These are phyloP conservation scores for Hydriomena furcata DNA, from an alignment of 2,888 invertebrate genomes.

Conservation along the genomic window DNA sequence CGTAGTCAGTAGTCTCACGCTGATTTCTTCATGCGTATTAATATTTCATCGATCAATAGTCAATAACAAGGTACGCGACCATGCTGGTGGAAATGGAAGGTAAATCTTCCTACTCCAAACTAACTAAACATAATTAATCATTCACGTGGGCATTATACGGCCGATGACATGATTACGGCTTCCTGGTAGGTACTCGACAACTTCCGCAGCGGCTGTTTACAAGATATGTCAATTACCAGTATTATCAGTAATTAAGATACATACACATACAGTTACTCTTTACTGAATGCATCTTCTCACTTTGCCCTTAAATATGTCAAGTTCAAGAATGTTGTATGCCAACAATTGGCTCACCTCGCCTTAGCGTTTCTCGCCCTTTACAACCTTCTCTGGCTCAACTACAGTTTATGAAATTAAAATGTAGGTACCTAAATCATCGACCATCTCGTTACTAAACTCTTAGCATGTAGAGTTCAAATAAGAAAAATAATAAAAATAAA, in stretches of 20 bases:
- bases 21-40: no score
- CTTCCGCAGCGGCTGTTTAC: slow-evolving; percentile 15
- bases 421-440: no score
- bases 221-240: slow-evolving; percentile 5
- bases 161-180: slow-evolving; percentile 11
- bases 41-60: not conserved
- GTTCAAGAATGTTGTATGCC: not conserved
- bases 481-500: no score
- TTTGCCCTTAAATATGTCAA: not conserved
- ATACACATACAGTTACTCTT: not conserved
- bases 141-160: slow-evolving; percentile 12
- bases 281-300: not conserved
- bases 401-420: no score
- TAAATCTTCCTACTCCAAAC: not conserved
- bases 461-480: no score
- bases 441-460: no score
- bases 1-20: no score
- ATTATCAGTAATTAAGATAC: not conserved
- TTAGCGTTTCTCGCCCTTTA: no score
- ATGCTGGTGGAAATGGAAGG: not conserved
- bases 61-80: not conserved
- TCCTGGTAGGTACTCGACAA: slow-evolving; percentile 17
- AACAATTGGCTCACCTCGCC: no score
- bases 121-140: slow-evolving; percentile 19
- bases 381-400: no score